phyloP scores from a whole-genome alignment of 2,113 vertebrate genomes.

The Hyaena hyaena region DNA sequence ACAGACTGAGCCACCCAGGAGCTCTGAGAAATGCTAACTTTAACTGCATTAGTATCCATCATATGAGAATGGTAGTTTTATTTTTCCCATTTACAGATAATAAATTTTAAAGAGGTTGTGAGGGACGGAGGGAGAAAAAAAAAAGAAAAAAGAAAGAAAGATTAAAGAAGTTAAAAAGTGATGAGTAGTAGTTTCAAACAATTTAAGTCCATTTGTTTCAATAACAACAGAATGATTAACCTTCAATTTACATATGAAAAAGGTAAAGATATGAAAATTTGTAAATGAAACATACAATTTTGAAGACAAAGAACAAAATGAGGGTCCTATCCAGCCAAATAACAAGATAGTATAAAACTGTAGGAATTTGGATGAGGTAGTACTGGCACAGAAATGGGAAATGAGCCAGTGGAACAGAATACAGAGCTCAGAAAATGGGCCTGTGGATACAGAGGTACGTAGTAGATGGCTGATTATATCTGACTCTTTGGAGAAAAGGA shows the following conservation, averaged over 20 bases:
- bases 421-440: background rate
- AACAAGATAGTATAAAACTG: background rate
- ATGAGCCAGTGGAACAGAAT: background rate
- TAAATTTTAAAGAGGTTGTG: background rate
- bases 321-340: background rate
- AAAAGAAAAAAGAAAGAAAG: background rate
- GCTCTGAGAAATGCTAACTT: background rate
- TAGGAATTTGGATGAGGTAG: background rate
- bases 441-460: background rate
- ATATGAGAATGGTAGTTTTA: background rate
- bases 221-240: background rate
- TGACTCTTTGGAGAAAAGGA: background rate
- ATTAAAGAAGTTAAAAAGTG: background rate
- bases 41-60: background rate
- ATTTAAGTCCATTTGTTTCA: background rate
- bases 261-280: background rate
- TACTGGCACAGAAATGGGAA: background rate
- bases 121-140: too few relatives aligned
- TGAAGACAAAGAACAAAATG: slow-evolving; percentile 33
- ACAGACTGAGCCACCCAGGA: too few relatives aligned
- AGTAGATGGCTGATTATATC: background rate
- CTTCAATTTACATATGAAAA: background rate
- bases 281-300: slow-evolving; percentile 33
- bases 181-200: background rate
- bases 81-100: background rate